Evolutionary conservation across 1,140 invertebrate genomes (phyloP), one percentile per base, ranked within the genome.

Genomic region (Trialeurodes vaporariorum): DNA sequence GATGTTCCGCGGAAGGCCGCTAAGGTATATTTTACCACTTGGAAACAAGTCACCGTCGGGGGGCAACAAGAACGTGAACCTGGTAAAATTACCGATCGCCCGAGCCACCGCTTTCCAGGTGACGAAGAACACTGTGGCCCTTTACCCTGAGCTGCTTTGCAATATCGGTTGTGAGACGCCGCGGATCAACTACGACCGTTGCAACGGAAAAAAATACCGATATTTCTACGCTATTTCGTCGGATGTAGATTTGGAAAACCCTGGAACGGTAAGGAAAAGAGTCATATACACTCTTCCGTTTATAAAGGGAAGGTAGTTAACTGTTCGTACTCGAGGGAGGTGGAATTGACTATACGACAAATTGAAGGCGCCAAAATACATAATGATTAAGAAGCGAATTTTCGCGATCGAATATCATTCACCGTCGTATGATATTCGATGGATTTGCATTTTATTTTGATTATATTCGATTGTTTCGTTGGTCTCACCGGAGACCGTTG

Each of bases 141-240:
- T 49, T 5, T 78, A 80, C 27, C 86, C 87, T 0, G 86, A 89
- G 75, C 74, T 85, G 58, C 74, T 94, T 0, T 88, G 86, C 63
- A 81, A 90, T 71, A 74, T 90, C 62, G 91, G 91, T 17, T 92
- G 91, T 73, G 91, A 94, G 78, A 90, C 91, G 0, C 92, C 93
- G 0, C 81, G 87, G 61, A 87, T 94, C 64, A 86, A 93, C 79
- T 49, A 49, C 34, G 83, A 87, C 25, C 73, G 75, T 21, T 81
- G 81, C 77, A 82, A 87, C 66, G 90, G 90, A 72, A 79, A 75
- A 67, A 73, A 75, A 9, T 95, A 96, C 76, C 81, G 85, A 66
- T 95, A 90, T 76, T 94, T 94, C 75, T 96, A 95, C 74, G 92
- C 90, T 0, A 93, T 94, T 61, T 91, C 90, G 69, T 88, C 89